These are phyloP conservation scores for Engraulis encrasicolus DNA, from an alignment of 2,113 vertebrate species.

Conservation along the genomic window DNA sequence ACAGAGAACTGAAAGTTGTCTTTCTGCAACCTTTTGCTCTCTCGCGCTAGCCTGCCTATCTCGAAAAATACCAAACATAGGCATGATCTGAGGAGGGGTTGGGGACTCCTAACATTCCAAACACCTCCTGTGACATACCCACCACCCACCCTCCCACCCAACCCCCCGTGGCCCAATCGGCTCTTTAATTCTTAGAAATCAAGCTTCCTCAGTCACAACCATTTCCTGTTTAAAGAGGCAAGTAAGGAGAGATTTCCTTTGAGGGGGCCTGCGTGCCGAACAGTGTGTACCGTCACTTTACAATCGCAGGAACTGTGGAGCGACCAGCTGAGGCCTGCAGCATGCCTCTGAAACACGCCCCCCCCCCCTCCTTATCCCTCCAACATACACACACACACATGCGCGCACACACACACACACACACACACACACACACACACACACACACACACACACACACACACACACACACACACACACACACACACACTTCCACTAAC, in stretches of 20 bases:
- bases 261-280: slow-evolving; percentile 67
- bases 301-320: slow-evolving; percentile 80
- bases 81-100: background rate
- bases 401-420: background rate
- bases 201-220: slow-evolving; percentile 56
- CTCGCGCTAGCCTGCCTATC: too few species aligned
- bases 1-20: too few species aligned
- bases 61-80: background rate
- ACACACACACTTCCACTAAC: too few species aligned
- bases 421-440: background rate
- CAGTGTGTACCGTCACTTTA: slow-evolving; percentile 72
- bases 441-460: background rate
- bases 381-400: too few species aligned
- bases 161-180: too few species aligned
- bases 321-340: slow-evolving; percentile 58
- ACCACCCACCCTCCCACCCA: slow-evolving; percentile 18
- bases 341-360: slow-evolving; percentile 23
- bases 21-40: background rate
- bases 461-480: background rate
- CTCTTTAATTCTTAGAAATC: slow-evolving; percentile 44
- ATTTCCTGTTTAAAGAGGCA: slow-evolving; percentile 76
- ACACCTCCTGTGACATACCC: background rate
- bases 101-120: background rate
- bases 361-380: slow-evolving; percentile 17
- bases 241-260: slow-evolving; percentile 75